These are phyloP conservation scores for Aricia artaxerxes DNA, from an alignment of 2,888 invertebrate species.

Conservation along the genomic window DNA sequence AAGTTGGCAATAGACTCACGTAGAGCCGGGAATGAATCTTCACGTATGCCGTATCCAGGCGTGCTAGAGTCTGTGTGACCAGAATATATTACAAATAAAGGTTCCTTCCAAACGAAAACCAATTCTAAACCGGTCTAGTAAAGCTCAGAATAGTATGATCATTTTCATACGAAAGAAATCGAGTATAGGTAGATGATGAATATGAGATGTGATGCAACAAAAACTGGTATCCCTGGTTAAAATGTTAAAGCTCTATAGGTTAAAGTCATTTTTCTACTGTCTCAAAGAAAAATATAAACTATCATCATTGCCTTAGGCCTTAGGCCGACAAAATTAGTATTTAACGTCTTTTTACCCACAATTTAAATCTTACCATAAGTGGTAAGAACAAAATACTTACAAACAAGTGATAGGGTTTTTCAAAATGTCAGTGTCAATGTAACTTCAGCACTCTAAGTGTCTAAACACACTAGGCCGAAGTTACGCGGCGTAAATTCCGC, in stretches of 20 bases:
- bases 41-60: slow-evolving; percentile 28
- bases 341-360: too few relatives aligned
- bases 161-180: background rate
- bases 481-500: too few relatives aligned
- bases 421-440: too few relatives aligned
- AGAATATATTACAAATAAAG: slow-evolving; percentile 15
- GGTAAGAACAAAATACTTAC: background rate
- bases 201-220: slow-evolving; percentile 9
- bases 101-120: background rate
- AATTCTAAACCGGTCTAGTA: background rate
- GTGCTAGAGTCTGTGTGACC: slow-evolving; percentile 22
- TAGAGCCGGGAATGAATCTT: slow-evolving; percentile 23
- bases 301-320: background rate
- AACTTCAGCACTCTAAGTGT: too few relatives aligned
- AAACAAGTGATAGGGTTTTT: too few relatives aligned
- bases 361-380: background rate
- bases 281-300: background rate
- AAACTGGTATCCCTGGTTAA: slow-evolving; percentile 6
- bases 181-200: slow-evolving; percentile 13
- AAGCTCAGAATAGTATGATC: background rate
- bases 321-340: background rate
- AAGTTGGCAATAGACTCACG: slow-evolving; percentile 23
- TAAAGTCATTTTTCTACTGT: background rate
- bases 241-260: background rate
- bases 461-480: too few relatives aligned